Percentiles rank a stretch among this genome's conserved stretches.
Conservation (phyloP, 2,113 vertebrate genomes). For the Platysternon megacephalum region DNA sequence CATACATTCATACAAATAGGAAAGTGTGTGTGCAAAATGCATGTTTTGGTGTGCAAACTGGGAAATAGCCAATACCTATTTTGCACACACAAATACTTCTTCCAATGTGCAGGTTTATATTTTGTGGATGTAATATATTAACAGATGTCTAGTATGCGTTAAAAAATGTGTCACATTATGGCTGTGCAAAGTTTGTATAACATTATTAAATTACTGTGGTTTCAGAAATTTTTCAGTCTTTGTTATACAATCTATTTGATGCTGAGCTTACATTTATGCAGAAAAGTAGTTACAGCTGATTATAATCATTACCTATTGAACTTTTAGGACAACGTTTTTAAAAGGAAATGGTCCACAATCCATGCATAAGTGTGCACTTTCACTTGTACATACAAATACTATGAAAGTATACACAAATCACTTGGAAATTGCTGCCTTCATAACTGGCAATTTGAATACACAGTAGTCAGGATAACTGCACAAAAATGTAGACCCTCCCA, state of each 20-base stretch:
- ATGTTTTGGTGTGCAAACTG: fast-evolving
- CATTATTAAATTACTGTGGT: neutral
- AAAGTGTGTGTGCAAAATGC: neutral
- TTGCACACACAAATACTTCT: neutral
- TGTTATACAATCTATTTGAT: neutral
- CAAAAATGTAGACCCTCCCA: neutral
- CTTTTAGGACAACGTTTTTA: neutral
- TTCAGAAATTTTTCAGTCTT: neutral
- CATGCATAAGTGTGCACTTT: neutral
- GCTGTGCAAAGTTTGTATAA: neutral
- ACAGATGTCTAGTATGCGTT: neutral
- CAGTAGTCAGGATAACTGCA: neutral
- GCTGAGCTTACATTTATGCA: neutral
- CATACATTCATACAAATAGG: neutral
- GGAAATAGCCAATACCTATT: neutral
- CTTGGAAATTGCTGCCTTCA: neutral
- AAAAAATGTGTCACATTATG: fast-evolving
- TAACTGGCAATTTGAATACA: neutral
- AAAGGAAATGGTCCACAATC: neutral
- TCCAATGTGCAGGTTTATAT: fast-evolving
- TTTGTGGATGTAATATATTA: neutral
- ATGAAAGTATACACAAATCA: neutral
- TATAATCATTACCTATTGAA: neutral
- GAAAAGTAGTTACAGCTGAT: neutral
- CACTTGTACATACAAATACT: neutral